Percentiles rank a stretch among this genome's conserved stretches.
Evolutionary conservation across 2,797 vertebrate genomes (phyloP).

Genomic region (Momotus momota): DNA sequence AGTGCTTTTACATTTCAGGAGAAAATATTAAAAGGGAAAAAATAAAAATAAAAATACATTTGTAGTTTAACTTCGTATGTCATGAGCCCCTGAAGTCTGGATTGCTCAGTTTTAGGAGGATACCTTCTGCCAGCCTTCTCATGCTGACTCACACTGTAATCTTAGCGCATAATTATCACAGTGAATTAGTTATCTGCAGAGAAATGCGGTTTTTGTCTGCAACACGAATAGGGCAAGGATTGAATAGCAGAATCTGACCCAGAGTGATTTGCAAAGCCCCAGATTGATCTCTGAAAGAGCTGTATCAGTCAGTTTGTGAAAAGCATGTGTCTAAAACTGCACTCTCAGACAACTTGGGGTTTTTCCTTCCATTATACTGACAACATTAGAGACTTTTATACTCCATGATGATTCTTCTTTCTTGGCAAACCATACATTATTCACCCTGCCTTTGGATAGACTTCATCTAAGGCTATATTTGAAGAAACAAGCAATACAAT

Average conservation of each 20-base stretch:
- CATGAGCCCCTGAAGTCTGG: conserved; percentile 34
- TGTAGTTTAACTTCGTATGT: conserved; percentile 24
- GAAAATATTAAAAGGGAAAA: conserved; percentile 29
- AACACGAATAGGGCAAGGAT: neutral
- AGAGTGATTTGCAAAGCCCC: conserved; percentile 57
- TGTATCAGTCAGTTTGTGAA: conserved; percentile 63
- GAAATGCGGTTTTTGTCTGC: neutral
- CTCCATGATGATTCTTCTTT: conserved; percentile 53
- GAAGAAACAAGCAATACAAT: neutral
- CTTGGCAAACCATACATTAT: conserved; percentile 34
- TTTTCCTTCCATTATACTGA: conserved; percentile 28
- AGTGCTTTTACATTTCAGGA: conserved; percentile 36
- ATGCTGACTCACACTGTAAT: conserved; percentile 1
- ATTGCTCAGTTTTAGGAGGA: conserved; percentile 40
- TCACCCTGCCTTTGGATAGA: conserved; percentile 21
- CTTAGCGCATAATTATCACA: neutral
- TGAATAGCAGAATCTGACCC: conserved; percentile 30
- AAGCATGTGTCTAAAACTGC: conserved; percentile 48
- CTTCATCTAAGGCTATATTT: conserved; percentile 3
- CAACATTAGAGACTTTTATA: conserved; percentile 39
- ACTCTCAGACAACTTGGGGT: conserved; percentile 56
- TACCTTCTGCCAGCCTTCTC: neutral
- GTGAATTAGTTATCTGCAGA: conserved; percentile 4
- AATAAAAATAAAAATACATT: neutral
- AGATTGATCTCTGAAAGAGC: conserved; percentile 65